A percentile compares a stretch with the other conserved stretches of the same genome.
Evolutionary conservation across 2,113 vertebrate species (phyloP).

Genomic region (Motacilla tschutschensis): DNA sequence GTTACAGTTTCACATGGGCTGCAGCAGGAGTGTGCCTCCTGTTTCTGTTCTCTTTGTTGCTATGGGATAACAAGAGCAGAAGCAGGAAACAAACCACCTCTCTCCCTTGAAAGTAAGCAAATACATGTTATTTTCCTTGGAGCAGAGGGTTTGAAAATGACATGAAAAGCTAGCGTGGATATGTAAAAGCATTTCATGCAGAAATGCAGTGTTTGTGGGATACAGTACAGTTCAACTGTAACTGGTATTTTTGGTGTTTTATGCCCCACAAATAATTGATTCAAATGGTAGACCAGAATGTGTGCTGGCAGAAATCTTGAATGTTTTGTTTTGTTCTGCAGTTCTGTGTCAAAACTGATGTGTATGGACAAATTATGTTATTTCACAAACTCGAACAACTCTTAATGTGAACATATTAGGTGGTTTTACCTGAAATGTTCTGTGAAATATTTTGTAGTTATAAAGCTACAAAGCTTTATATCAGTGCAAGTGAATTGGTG

Average conservation of each 20-base stretch:
- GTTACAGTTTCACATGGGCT: background rate
- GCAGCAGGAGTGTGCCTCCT: background rate
- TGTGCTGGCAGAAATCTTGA: background rate
- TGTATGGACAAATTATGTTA: background rate
- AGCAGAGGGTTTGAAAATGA: background rate
- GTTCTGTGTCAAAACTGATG: background rate
- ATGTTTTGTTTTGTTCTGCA: background rate
- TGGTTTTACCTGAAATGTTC: background rate
- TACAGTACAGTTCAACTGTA: background rate
- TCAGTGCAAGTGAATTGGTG: background rate
- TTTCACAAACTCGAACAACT: background rate
- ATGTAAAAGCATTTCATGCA: background rate
- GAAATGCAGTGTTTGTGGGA: background rate
- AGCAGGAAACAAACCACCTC: constrained; percentile 34
- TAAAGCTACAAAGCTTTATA: background rate
- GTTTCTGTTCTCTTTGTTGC: constrained; percentile 39
- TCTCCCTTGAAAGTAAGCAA: constrained; percentile 28
- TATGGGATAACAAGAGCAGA: constrained; percentile 7
- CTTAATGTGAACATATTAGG: background rate
- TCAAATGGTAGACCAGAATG: background rate
- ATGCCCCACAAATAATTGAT: background rate
- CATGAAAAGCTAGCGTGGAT: background rate
- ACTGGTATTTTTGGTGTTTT: background rate
- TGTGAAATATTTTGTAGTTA: background rate
- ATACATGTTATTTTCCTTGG: background rate